Evolutionary conservation across 2,888 invertebrate species (phyloP).

Genomic region (Limnephilus marmoratus): DNA sequence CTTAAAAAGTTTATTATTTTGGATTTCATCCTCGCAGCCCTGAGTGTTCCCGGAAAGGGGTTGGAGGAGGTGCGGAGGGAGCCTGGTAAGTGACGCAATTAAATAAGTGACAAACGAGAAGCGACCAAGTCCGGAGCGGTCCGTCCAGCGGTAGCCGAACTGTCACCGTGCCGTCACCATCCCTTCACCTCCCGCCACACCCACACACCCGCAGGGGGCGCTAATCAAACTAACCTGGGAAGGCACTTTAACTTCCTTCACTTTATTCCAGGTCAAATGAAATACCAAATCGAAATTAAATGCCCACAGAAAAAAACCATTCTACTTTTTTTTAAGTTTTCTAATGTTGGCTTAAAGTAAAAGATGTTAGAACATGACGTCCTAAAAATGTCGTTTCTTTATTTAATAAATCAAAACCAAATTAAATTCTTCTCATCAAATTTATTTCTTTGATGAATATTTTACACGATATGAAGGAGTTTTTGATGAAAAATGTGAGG

Average conservation of each 20-base stretch:
- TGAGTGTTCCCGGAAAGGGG: neutral
- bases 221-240: constrained; percentile 23
- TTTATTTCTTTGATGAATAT: no score
- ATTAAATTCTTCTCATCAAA: no score
- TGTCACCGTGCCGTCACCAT: neutral
- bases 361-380: no score
- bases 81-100: neutral
- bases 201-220: no score
- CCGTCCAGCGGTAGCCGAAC: neutral
- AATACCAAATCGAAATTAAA: neutral
- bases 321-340: no score
- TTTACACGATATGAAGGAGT: no score
- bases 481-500: no score
- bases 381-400: no score
- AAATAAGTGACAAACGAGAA: constrained; percentile 25
- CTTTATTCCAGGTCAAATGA: neutral
- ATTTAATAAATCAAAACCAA: no score
- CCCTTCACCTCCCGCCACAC: neutral
- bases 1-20: neutral
- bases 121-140: constrained; percentile 9
- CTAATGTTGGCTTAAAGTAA: no score
- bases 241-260: constrained; percentile 3
- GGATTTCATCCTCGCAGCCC: neutral
- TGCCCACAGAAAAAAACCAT: neutral
- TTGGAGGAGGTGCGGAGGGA: neutral